Base-by-base conservation (phyloP, 2,888 invertebrate genomes). In the Psylliodes chrysocephalus region DNA sequence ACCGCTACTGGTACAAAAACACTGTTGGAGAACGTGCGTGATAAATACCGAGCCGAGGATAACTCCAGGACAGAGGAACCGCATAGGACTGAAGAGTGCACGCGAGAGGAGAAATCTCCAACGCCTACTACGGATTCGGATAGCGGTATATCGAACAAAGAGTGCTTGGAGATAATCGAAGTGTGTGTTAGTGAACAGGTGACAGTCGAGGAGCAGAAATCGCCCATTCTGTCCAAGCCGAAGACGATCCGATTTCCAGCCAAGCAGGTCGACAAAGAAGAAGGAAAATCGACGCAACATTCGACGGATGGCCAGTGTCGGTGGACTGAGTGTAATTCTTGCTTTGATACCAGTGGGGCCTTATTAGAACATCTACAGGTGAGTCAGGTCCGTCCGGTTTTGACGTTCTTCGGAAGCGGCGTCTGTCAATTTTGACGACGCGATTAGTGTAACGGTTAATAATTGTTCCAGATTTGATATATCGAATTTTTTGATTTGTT, bases 321-420 rank as follows among this genome's bases (percentile, higher is more conserved):
- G 71, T 95, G 95, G 95, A 89, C 90, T 79, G 90, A 92, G 77
- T 95, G 95, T 83, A 89, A 88, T 75, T 87, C 86, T 74, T 89
- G 89, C 79, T 91, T 92, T 75, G 93, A 93, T 69, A 90, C 90
- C 77, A 91, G 90, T 82, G 88, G 91, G 60, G 92, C 91, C 81
- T 88, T 95, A 71, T 85, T 94, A 76, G 94, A 94, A 82, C 95
- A 95, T 83, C 87, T 95, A 83, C 94, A 94, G 89, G 92, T 92
- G 76, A 77, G 82, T 60, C 25, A 35, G n/a, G n/a, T n/a, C n/a
- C n/a, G n/a, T n/a, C n/a, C n/a, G n/a, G n/a, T n/a, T n/a, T n/a
- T n/a, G n/a, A n/a, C n/a, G n/a, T n/a, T n/a, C n/a, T n/a, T n/a
- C n/a, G n/a, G n/a, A n/a, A n/a, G n/a, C n/a, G n/a, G n/a, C n/a